Evolutionary conservation across 2,888 invertebrate genomes (phyloP).

Genomic region (Cylloceria caligata): DNA sequence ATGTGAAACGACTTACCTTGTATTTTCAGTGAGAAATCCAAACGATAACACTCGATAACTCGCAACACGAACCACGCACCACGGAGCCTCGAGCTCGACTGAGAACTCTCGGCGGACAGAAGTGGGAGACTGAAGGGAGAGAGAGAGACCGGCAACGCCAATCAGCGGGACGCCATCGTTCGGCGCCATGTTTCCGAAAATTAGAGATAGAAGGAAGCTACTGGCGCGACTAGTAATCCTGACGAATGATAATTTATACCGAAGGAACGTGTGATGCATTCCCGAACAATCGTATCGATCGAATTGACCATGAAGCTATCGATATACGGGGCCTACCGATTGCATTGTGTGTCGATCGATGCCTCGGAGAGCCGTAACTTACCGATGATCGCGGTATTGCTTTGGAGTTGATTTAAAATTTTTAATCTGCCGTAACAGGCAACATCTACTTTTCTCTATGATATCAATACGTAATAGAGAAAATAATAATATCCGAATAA

Average conservation of each 20-base stretch:
- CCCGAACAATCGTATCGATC: background rate
- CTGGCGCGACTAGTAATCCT: background rate
- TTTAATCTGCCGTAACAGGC: background rate
- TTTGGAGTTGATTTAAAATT: background rate
- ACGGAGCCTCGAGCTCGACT: constrained; percentile 80
- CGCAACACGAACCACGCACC: constrained; percentile 70
- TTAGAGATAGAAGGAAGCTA: background rate
- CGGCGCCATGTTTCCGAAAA: constrained; percentile 57
- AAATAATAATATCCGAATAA: too few relatives aligned
- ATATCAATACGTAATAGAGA: too few relatives aligned
- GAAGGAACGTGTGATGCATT: background rate
- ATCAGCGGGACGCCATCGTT: constrained; percentile 47
- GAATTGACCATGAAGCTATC: background rate
- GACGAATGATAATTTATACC: background rate
- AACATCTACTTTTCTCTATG: too few relatives aligned
- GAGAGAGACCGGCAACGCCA: constrained; percentile 42
- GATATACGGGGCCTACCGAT: background rate
- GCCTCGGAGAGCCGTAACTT: background rate
- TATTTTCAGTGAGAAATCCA: constrained; percentile 73
- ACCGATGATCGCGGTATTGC: background rate
- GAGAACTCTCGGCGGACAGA: constrained; percentile 56
- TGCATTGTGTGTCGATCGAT: background rate
- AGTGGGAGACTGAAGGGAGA: constrained; percentile 63
- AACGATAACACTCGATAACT: constrained; percentile 68
- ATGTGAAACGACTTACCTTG: constrained; percentile 74